Evolutionary conservation across 2,888 invertebrate species (phyloP).

Genomic region (Thecophora atra): DNA sequence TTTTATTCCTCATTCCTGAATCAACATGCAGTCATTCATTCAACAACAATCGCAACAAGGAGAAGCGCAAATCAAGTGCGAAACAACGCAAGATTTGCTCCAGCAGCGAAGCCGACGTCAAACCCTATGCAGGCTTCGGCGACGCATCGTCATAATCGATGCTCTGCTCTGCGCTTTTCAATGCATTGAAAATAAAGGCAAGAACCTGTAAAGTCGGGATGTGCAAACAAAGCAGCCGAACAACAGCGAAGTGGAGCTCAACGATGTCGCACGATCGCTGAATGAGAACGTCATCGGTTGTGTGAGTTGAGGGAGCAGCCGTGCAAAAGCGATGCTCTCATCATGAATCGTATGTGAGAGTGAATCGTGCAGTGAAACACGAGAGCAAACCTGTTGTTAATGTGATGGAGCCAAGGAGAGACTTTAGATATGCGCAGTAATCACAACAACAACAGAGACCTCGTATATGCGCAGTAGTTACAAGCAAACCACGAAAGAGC

Average conservation of each 20-base stretch:
- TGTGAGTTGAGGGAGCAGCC: no score
- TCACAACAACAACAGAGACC: no score
- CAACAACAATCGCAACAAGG: background rate
- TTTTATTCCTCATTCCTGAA: background rate
- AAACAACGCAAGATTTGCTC: background rate
- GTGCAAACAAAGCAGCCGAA: background rate
- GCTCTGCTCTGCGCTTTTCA: no score
- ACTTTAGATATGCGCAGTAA: no score
- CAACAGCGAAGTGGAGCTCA: background rate
- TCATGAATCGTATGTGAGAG: no score
- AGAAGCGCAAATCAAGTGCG: background rate
- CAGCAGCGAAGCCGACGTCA: background rate
- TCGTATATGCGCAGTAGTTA: no score
- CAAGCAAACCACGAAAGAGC: no score
- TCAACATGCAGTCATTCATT: background rate
- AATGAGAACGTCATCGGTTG: no score
- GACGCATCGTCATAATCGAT: background rate
- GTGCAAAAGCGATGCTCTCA: no score
- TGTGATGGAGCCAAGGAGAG: no score
- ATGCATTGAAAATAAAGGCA: background rate
- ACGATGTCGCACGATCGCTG: background rate
- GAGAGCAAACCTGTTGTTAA: no score
- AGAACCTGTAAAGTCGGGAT: background rate
- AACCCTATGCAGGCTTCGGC: background rate
- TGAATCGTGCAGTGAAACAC: no score